A percentile compares a stretch with the other conserved stretches of the same genome.
These are phyloP conservation scores for Bruchidius siliquastri DNA, from an alignment of 2,888 invertebrate species.

Conservation along the genomic window DNA sequence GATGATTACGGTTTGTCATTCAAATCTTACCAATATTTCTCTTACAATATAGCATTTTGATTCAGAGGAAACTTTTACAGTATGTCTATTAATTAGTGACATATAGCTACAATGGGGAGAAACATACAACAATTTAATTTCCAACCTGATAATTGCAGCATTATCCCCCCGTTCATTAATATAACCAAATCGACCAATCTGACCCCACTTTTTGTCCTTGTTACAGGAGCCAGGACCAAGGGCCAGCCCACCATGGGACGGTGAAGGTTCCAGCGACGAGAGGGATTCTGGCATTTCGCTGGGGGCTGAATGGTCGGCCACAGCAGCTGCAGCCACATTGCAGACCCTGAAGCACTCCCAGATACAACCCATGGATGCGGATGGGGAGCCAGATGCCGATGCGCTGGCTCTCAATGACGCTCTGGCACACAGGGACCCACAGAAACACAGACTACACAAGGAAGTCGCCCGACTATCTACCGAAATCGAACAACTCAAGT, in stretches of 20 bases:
- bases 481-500: constrained; percentile 86
- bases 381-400: constrained; percentile 47
- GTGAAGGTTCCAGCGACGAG: constrained; percentile 86
- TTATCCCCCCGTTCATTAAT: too few relatives aligned
- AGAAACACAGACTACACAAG: constrained; percentile 73
- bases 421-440: constrained; percentile 49
- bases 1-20: too few relatives aligned
- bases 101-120: too few relatives aligned
- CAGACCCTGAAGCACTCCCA: constrained; percentile 43
- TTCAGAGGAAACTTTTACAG: too few relatives aligned
- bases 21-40: too few relatives aligned
- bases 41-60: too few relatives aligned
- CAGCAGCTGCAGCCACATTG: constrained; percentile 40
- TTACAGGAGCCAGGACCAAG: constrained; percentile 65
- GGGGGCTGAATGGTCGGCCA: constrained; percentile 62
- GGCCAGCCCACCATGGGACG: constrained; percentile 81
- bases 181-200: too few relatives aligned
- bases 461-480: constrained; percentile 84
- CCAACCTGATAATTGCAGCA: too few relatives aligned
- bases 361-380: constrained; percentile 38
- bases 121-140: too few relatives aligned
- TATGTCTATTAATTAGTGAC: too few relatives aligned
- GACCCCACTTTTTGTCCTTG: too few relatives aligned
- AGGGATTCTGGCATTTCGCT: constrained; percentile 85
- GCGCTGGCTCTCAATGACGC: background rate